A percentile compares a stretch with the other conserved stretches of the same genome.
phyloP scores from a whole-genome alignment of 2,113 vertebrate species.

The Glareola pratincola region DNA sequence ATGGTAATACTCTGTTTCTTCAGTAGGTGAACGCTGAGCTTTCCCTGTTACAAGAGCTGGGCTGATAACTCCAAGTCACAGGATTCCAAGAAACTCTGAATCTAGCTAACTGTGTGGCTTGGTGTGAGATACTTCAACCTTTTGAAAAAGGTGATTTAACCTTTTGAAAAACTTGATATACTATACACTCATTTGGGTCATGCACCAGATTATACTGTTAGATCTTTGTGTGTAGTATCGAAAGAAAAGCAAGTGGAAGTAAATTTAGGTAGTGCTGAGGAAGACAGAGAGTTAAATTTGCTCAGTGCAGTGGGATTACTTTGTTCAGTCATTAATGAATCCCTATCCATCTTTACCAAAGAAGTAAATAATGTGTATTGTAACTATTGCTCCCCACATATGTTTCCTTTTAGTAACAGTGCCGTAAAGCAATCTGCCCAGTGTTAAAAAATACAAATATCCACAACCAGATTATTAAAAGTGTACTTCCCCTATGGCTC shows the following conservation, averaged over 20 bases:
- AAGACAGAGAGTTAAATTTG: not conserved
- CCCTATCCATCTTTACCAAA: not conserved
- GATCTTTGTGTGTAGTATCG: not conserved
- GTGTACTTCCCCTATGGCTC: not conserved
- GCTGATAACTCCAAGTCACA: not conserved
- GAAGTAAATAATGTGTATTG: not conserved
- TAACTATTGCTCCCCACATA: not conserved
- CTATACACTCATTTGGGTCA: not conserved
- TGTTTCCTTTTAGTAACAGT: not conserved
- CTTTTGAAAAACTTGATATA: not conserved
- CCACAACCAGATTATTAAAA: not conserved
- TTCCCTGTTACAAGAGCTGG: not conserved
- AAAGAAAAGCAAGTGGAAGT: not conserved
- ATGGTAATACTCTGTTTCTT: slow-evolving; percentile 68
- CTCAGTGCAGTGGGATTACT: not conserved
- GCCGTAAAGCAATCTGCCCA: not conserved
- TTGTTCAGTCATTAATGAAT: not conserved
- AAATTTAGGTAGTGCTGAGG: not conserved
- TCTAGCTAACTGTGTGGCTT: not conserved
- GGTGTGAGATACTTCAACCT: not conserved
- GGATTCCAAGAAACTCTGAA: not conserved
- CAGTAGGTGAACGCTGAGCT: not conserved
- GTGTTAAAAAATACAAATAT: not conserved
- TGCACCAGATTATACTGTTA: not conserved
- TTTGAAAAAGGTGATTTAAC: not conserved